Evolutionary conservation across 2,113 vertebrate species (phyloP).

Genomic region (Cynoglossus semilaevis): DNA sequence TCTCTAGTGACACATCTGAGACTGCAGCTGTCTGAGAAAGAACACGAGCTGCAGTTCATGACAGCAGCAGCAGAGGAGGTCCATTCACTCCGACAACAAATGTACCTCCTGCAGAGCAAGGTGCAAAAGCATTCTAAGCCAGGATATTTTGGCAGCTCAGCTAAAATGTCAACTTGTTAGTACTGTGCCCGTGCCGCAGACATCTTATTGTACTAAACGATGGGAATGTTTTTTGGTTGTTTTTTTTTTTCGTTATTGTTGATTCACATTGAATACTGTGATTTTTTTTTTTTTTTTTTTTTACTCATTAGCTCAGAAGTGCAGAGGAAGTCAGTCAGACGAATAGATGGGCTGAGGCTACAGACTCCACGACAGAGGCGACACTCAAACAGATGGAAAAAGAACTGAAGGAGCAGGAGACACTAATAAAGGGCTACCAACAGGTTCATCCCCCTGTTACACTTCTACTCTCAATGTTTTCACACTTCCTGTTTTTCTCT

Average conservation of each 20-base stretch:
- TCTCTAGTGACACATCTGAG: slow-evolving; percentile 72
- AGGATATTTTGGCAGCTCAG: too few species aligned
- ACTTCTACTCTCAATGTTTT: neutral
- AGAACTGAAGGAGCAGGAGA: slow-evolving; percentile 88
- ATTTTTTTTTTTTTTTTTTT: neutral
- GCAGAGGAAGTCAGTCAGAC: slow-evolving; percentile 78
- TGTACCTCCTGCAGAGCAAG: slow-evolving; percentile 87
- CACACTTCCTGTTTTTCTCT: neutral
- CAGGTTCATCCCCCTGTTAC: slow-evolving; percentile 74
- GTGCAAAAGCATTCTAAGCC: slow-evolving; percentile 51
- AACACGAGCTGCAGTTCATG: slow-evolving; percentile 77
- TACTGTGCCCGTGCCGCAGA: too few species aligned
- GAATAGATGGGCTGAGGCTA: slow-evolving; percentile 61
- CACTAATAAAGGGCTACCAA: slow-evolving; percentile 90
- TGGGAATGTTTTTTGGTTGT: neutral
- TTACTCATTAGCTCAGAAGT: slow-evolving; percentile 73
- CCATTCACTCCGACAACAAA: slow-evolving; percentile 81
- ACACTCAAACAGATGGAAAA: slow-evolving; percentile 82
- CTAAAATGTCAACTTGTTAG: too few species aligned
- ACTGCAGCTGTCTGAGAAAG: slow-evolving; percentile 73
- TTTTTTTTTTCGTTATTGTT: neutral
- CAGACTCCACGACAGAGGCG: slow-evolving; percentile 73
- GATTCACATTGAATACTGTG: neutral
- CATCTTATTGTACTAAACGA: neutral
- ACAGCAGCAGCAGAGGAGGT: slow-evolving; percentile 76